Evolutionary conservation across 2,113 vertebrate species (phyloP).

Genomic region (human): GRCh38 chr7:48405501-48406000

Average conservation of each 20-base stretch:
- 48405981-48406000: background rate
- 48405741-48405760: background rate
- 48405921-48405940: background rate
- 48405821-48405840: background rate
- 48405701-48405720: background rate
- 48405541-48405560: background rate
- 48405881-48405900: background rate
- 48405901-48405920: background rate
- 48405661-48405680: background rate
- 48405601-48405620: background rate
- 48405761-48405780: background rate
- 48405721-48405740: background rate
- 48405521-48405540: background rate
- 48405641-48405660: background rate
- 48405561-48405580: background rate
- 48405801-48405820: background rate
- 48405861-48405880: background rate
- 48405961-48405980: background rate
- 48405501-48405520: background rate
- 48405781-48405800: background rate
- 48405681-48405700: background rate
- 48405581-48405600: background rate
- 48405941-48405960: background rate
- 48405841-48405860: background rate
- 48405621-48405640: rapidly evolving